Evolutionary conservation across 1,140 invertebrate genomes (phyloP).

Genomic region (Drosophila virilis): DNA sequence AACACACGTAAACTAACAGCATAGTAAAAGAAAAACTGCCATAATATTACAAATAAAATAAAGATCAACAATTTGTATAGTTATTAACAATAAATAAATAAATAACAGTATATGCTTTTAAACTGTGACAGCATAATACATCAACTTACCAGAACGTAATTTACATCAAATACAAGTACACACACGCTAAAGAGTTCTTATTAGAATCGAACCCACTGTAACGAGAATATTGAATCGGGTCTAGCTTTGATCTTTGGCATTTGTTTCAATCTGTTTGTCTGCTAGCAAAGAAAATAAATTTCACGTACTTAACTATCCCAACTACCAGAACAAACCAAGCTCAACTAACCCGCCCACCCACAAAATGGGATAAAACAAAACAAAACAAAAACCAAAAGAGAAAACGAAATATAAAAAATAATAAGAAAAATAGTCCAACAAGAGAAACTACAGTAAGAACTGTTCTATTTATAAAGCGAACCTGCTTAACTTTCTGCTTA

Average conservation of each 20-base stretch:
- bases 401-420: background rate
- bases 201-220: constrained; percentile 2
- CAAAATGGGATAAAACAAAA: constrained; percentile 20
- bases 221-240: background rate
- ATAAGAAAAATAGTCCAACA: too few species aligned
- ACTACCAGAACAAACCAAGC: constrained; percentile 41
- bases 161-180: background rate
- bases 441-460: constrained; percentile 17
- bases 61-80: constrained; percentile 53
- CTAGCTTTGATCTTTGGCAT: constrained; percentile 2
- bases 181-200: constrained; percentile 6
- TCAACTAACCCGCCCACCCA: constrained; percentile 27
- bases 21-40: constrained; percentile 65
- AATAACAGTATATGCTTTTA: constrained; percentile 31
- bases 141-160: background rate
- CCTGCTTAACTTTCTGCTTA: constrained; percentile 65
- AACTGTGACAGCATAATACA: constrained; percentile 41
- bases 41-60: constrained; percentile 57
- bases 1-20: constrained; percentile 26
- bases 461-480: constrained; percentile 20
- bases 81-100: constrained; percentile 30
- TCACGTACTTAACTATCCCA: constrained; percentile 38
- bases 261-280: background rate
- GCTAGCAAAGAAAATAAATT: background rate
- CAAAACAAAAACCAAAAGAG: background rate